A percentile compares a stretch with the other conserved stretches of the same genome.
These are phyloP conservation scores for Drosophila virilis DNA, from an alignment of 1,140 invertebrate genomes.

Conservation along the genomic window DNA sequence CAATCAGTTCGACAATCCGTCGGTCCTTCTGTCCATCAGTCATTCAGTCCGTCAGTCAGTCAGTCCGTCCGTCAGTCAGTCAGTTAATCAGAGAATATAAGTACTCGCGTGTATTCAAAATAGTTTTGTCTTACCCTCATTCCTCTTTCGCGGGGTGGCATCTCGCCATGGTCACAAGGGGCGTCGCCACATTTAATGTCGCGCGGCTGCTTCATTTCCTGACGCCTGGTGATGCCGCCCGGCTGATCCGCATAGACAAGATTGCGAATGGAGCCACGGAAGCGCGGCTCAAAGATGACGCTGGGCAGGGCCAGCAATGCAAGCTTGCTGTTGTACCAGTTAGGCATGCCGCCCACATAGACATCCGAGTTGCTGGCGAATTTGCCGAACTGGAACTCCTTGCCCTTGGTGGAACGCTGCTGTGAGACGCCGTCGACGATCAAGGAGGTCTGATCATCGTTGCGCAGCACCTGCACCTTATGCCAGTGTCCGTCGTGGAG, in stretches of 20 bases:
- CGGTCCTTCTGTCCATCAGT: neutral
- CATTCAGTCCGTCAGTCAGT: neutral
- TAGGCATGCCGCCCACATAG: conserved; percentile 95
- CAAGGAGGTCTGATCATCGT: conserved; percentile 91
- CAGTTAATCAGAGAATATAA: neutral
- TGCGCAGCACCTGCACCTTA: conserved; percentile 91
- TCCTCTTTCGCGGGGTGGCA: conserved; percentile 76
- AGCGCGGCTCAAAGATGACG: conserved; percentile 95
- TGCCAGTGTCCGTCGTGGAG: conserved; percentile 96
- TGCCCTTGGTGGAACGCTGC: conserved; percentile 90
- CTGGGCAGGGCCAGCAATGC: conserved; percentile 92
- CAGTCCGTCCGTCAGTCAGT: neutral
- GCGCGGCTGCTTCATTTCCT: conserved; percentile 90
- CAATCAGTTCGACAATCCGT: neutral
- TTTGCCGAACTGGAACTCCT: conserved; percentile 94
- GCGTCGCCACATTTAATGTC: conserved; percentile 87
- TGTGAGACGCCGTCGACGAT: conserved; percentile 92
- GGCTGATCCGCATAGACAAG: conserved; percentile 93
- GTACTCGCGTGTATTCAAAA: too few species aligned
- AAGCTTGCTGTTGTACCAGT: conserved; percentile 94
- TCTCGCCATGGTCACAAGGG: conserved; percentile 77
- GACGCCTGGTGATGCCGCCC: conserved; percentile 88
- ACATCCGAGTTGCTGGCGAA: conserved; percentile 94
- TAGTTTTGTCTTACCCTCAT: conserved; percentile 62
- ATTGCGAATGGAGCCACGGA: conserved; percentile 93